Base-by-base conservation (phyloP, 2,113 vertebrate species). In the Scartelaos histophorus region DNA sequence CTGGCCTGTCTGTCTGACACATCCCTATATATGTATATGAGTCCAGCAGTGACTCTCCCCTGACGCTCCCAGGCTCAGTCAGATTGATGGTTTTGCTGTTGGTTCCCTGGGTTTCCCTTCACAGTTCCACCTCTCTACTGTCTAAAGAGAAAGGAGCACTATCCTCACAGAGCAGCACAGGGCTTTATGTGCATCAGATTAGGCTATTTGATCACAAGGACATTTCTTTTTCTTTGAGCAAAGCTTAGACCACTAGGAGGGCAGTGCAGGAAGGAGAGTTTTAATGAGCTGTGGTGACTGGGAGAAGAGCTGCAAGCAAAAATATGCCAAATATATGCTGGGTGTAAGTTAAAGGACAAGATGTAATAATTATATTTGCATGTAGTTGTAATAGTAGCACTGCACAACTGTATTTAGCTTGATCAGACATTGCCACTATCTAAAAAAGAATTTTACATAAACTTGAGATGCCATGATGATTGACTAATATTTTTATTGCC, bases 21-120 rank as follows among this genome's bases (percentile, higher is more conserved):
- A 70, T 58, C 57, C 35, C 71, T 75, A 61, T 7, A 9, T 60
- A 60, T 2, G 25, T 34, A 34, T 61, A 34, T 61, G 65, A 67
- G 74, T 10, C 64, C 57, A 66, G 61, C 0, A 4, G 17, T 49
- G 77, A 19, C 51, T 38, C 65, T 75, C 67, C 75, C 65, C 35
- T 71, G 73, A 43, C 77, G 79, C 66, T 21, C 2, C 38, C 74
- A 68, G 25, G n/a, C 71, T 64, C 65, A 54, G 51, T 47, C 53
- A 74, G 76, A 86, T 86, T 75, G 75, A 88, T 82, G 25, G 13
- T 66, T 70, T 47, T 11, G 21, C 66, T 77, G 72, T 84, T 69
- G 1, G 5, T 71, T 17, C 38, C 24, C 19, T 34, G 60, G 56
- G 35, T n/a, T 38, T 19, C 21, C 38, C 2, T 46, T 70, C 66